Conservation (phyloP, 37 sponge, comb jelly and placozoan genomes). For the Geodia barretti region DNA sequence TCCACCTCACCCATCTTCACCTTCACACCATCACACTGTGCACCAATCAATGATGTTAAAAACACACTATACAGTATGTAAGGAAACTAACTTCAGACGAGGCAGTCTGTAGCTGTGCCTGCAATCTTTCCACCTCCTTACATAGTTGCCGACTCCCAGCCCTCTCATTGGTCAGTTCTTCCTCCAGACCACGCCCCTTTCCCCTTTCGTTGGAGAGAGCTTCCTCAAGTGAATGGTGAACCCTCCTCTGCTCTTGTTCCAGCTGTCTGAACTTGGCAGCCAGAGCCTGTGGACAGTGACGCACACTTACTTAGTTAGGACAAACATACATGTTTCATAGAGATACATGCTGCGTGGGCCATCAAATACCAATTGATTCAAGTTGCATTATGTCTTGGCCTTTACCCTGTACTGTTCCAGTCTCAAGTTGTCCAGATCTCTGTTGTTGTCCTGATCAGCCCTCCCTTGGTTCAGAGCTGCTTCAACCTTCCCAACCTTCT, state of each 20-base stretch:
- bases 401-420: slow-evolving; percentile 29
- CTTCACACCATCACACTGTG: no score
- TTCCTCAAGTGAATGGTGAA: neutral
- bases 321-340: no score
- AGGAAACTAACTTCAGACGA: neutral
- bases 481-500: slow-evolving; percentile 58
- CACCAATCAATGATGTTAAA: no score
- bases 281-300: neutral
- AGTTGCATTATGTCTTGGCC: no score
- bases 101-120: neutral
- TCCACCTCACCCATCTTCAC: neutral
- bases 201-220: neutral
- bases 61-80: no score
- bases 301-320: no score
- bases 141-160: neutral
- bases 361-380: neutral
- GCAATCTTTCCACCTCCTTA: neutral
- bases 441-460: slow-evolving; percentile 32
- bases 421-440: neutral
- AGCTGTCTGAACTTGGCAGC: neutral
- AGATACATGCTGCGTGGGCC: no score
- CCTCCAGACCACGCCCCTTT: neutral
- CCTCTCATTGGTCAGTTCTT: neutral
- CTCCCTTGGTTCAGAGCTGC: slow-evolving; percentile 40
- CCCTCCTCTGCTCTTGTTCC: neutral